A percentile compares a stretch with the other conserved stretches of the same genome.
Evolutionary conservation across 2,797 vertebrate species (phyloP).

Genomic region (Crocidura indochinensis): DNA sequence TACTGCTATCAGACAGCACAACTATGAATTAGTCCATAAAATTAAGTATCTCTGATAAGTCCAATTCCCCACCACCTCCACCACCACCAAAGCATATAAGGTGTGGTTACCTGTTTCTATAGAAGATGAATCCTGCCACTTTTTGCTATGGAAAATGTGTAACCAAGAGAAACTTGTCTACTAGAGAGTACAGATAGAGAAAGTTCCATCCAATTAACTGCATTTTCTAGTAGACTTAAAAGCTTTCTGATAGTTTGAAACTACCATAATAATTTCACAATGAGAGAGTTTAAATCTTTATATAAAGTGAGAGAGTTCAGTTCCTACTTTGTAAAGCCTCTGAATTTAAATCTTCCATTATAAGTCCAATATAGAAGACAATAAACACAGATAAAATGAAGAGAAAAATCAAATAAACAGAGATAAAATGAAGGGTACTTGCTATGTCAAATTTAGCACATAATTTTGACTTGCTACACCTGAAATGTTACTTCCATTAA

Average conservation of each 20-base stretch:
- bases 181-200: neutral
- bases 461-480: neutral
- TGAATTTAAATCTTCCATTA: neutral
- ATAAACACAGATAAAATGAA: slow-evolving; percentile 9
- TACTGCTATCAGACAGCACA: neutral
- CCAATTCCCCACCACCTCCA: neutral
- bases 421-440: slow-evolving; percentile 23
- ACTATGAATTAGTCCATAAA: neutral
- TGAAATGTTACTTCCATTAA: no score
- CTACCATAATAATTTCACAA: neutral
- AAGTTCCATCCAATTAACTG: neutral
- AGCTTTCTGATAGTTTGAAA: slow-evolving; percentile 29
- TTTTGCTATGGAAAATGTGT: slow-evolving; percentile 1
- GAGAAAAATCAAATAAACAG: neutral
- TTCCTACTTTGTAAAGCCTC: neutral
- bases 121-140: slow-evolving; percentile 18
- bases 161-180: slow-evolving; percentile 9
- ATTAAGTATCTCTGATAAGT: slow-evolving; percentile 1
- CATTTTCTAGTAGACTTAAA: slow-evolving; percentile 5
- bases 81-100: neutral
- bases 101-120: slow-evolving; percentile 4
- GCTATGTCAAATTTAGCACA: neutral
- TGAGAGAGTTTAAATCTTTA: slow-evolving; percentile 44
- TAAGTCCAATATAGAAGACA: neutral
- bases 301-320: slow-evolving; percentile 4